Evolutionary conservation across 1,140 invertebrate species (phyloP).

Genomic region (Saccostrea cuccullata): DNA sequence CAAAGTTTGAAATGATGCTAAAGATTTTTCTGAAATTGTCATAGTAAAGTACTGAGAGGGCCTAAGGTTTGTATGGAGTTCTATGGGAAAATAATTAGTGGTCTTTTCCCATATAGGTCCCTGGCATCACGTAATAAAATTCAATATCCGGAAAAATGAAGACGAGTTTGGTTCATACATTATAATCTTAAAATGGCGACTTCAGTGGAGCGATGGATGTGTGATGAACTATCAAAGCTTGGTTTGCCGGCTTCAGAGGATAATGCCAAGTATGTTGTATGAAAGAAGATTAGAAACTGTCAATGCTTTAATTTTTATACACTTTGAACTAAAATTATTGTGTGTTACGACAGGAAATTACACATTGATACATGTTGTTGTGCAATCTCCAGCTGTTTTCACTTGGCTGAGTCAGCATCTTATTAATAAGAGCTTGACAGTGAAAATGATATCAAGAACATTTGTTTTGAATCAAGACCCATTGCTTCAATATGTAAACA

Average conservation of each 20-base stretch:
- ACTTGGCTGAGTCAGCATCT: neutral
- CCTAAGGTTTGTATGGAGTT: too few species aligned
- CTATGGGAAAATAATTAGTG: too few species aligned
- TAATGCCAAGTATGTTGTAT: constrained; percentile 65
- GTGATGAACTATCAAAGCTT: constrained; percentile 70
- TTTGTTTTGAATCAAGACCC: too few species aligned
- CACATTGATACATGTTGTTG: neutral
- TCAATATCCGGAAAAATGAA: neutral
- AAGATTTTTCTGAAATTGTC: too few species aligned
- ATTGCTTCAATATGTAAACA: too few species aligned
- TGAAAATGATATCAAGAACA: too few species aligned
- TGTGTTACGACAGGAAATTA: neutral
- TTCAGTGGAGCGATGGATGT: constrained; percentile 70
- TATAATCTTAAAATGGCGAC: constrained; percentile 64
- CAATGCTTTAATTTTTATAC: neutral
- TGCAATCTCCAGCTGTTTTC: neutral
- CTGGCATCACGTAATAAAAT: too few species aligned
- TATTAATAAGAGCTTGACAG: neutral
- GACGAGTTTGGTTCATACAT: neutral
- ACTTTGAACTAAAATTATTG: neutral
- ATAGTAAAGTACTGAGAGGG: too few species aligned
- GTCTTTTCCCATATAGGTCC: too few species aligned
- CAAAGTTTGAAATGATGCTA: too few species aligned
- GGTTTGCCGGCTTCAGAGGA: constrained; percentile 70
- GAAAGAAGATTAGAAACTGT: neutral